Percentiles rank a stretch among this genome's conserved stretches.
Evolutionary conservation across 1,140 invertebrate species (phyloP).

Genomic region (Brachionus koreanus): DNA sequence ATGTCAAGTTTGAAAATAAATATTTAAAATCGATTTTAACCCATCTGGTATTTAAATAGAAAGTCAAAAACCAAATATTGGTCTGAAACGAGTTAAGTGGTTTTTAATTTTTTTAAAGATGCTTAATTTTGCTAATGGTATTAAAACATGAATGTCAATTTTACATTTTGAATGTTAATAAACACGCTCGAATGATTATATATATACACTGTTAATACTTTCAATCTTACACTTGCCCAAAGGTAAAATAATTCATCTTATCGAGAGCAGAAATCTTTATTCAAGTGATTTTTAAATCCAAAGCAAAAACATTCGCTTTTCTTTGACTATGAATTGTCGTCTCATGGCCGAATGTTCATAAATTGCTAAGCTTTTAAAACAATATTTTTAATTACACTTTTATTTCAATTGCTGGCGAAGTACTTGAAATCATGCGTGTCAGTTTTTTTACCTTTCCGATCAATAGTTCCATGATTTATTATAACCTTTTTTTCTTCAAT

Average conservation of each 20-base stretch:
- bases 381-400: conserved; percentile 24
- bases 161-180: conserved; percentile 1
- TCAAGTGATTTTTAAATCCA: conserved; percentile 5
- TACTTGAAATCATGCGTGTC: conserved; percentile 12
- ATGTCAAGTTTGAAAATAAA: neutral
- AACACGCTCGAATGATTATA: neutral
- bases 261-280: neutral
- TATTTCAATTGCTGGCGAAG: neutral
- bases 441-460: neutral
- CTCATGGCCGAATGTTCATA: neutral
- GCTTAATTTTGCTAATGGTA: neutral
- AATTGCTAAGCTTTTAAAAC: neutral
- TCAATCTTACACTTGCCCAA: neutral
- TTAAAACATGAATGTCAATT: neutral
- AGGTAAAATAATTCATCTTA: neutral
- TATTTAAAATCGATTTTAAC: neutral
- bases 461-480: conserved; percentile 17
- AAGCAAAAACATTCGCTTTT: neutral
- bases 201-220: neutral
- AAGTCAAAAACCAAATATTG: neutral
- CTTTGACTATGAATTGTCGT: neutral
- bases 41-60: neutral
- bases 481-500: neutral
- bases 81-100: neutral
- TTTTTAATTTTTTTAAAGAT: neutral